A percentile compares a stretch with the other conserved stretches of the same genome.
Evolutionary conservation across 2,113 vertebrate species (phyloP).

Genomic region (Cygnus atratus): DNA sequence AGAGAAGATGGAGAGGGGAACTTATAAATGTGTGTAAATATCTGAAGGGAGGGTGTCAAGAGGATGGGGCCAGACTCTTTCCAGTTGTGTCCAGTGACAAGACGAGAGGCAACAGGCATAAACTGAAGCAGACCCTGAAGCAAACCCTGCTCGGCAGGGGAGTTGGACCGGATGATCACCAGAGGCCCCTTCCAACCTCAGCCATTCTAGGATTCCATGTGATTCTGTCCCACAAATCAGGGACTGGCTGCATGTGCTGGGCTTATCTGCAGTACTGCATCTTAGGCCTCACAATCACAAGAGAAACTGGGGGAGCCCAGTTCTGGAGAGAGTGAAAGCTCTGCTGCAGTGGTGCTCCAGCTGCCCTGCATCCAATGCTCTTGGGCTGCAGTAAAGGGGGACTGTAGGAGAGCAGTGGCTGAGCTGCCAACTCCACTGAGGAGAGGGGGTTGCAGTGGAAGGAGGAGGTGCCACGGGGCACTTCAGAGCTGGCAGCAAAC

Average conservation of each 20-base stretch:
- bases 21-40: no score
- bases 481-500: not conserved
- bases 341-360: not conserved
- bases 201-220: no score
- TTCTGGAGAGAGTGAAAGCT: not conserved
- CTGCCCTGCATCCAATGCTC: not conserved
- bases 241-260: accelerated
- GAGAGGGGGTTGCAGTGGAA: not conserved
- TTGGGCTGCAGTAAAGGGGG: not conserved
- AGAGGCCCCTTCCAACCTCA: no score
- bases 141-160: no score
- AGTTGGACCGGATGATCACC: no score
- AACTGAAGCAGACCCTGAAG: no score
- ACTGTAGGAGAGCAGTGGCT: not conserved
- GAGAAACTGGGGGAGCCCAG: not conserved
- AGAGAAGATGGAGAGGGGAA: no score
- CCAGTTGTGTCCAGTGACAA: no score
- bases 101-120: no score
- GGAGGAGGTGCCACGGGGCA: not conserved
- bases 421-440: not conserved
- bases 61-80: no score
- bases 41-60: no score
- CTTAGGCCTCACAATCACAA: no score
- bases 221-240: not conserved
- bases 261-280: not conserved